Conservation (phyloP, 2,113 vertebrate genomes). For the Bos taurus region DNA sequence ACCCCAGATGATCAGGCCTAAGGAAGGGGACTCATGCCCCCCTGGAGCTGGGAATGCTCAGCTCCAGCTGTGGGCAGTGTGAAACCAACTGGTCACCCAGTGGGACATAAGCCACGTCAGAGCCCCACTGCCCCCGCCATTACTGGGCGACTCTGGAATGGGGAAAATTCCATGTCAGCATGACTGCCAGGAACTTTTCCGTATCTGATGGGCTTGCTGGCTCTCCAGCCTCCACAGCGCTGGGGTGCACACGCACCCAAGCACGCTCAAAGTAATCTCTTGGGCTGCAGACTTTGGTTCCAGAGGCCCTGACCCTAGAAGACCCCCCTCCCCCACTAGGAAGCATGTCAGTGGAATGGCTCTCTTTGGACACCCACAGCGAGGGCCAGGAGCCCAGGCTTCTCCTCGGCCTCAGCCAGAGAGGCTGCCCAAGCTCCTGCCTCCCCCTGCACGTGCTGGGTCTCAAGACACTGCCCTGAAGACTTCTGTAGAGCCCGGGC, state of each 20-base stretch:
- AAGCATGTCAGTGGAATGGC: too few relatives aligned
- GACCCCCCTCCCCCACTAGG: accelerated
- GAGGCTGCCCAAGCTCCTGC: background rate
- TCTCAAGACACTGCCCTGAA: background rate
- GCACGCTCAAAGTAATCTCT: background rate
- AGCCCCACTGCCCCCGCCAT: constrained; percentile 36
- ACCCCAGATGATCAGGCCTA: background rate
- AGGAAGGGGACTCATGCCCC: background rate
- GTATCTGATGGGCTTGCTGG: background rate
- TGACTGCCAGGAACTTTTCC: constrained; percentile 25
- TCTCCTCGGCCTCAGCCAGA: background rate
- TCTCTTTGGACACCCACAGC: background rate
- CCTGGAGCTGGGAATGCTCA: background rate
- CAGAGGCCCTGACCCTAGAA: background rate
- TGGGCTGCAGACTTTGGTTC: background rate
- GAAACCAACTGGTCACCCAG: background rate
- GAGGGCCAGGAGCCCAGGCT: background rate
- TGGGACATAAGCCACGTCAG: background rate
- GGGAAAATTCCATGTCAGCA: constrained; percentile 61
- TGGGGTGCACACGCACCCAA: background rate
- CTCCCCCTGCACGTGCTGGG: background rate
- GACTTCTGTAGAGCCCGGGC: background rate
- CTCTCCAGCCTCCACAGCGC: background rate
- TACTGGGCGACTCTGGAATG: constrained; percentile 43
- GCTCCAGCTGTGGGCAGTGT: background rate